Evolutionary conservation across 1,140 invertebrate species (phyloP), one percentile per base, ranked within the genome.

Genomic region (Drosophila parvula): DNA sequence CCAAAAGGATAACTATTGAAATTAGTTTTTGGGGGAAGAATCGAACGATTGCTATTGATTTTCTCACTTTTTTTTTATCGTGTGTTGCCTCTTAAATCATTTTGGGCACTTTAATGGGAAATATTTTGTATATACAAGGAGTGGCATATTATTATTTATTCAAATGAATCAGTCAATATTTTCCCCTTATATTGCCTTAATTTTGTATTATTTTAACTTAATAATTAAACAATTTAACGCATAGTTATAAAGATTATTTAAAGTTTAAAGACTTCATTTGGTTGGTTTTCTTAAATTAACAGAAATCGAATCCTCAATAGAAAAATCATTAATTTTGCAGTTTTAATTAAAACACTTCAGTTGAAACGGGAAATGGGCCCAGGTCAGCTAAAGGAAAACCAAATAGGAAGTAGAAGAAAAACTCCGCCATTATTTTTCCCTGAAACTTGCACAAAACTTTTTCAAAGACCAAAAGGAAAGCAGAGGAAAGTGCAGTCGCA

Each of bases 1-100:
- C 81, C 74, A 88, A 76, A 86, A 82, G 83, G 82, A 88, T 88
- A 88, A 88, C 83, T 89, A 83, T 88, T 88, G 84, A 88, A 88
- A 88, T 88, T 88, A 89, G 83, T 89, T 89, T 62, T 41, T 40
- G 50, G 51, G 67, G 85, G 67, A 61, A 65, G 53, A 59, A 44
- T 68, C 41, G 44, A 50, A 71, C 63, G 30, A 61, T 62, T 38
- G 22, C 43, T 83, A 88, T 86, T 79, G 83, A 86, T 86, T 86
- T 86, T 84, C 47, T 9, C 8, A n/a, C 9, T 62, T 41, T 57
- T 38, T 38, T 8, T 22, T 43, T 16, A 16, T 16, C 1, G 0
- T 16, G 0, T 5, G 3, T 11, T 9, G 12, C 6, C 32, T 30
- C 74, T 88, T 86, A 67, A 86, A 88, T 88, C 76, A 88, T 79